phyloP scores from a whole-genome alignment of 1,140 invertebrate species.

The fruit fly (Drosophila melanogaster) region Release_6_plus_ISO1_MT NC_004354.4:19784501-19785000 shows the following conservation, averaged over 20 bases:
- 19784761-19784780: constrained; percentile 14
- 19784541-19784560: too few relatives aligned
- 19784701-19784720: constrained; percentile 7
- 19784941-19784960: constrained; percentile 4
- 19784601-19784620: constrained; percentile 2
- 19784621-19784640: not conserved
- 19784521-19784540: not conserved
- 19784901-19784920: constrained; percentile 16
- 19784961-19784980: not conserved
- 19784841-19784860: constrained; percentile 67
- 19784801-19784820: constrained; percentile 70
- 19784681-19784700: not conserved
- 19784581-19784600: not conserved
- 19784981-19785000: not conserved
- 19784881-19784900: constrained; percentile 78
- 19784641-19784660: constrained; percentile 26
- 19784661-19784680: constrained; percentile 7
- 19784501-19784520: not conserved
- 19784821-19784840: constrained; percentile 22
- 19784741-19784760: constrained; percentile 16
- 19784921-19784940: constrained; percentile 9
- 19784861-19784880: constrained; percentile 71
- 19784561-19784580: too few relatives aligned
- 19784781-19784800: constrained; percentile 36
- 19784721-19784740: constrained; percentile 2